A percentile compares a stretch with the other conserved stretches of the same genome.
Evolutionary conservation across 2,888 invertebrate species (phyloP).

Genomic region (Plagiodera versicolora): DNA sequence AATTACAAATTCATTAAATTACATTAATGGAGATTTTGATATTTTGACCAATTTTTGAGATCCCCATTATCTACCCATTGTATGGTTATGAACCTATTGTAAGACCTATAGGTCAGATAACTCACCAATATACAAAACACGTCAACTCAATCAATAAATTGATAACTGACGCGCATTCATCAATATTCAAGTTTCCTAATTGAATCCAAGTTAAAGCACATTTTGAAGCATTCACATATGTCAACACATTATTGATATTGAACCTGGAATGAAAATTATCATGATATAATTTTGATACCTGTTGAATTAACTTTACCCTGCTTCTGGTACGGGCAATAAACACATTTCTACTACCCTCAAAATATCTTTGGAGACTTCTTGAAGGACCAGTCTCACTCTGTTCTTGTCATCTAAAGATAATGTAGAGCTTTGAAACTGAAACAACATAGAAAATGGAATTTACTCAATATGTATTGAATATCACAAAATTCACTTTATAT

Average conservation of each 20-base stretch:
- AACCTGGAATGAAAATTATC: conserved; percentile 37
- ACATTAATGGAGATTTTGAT: too few species aligned
- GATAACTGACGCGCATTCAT: conserved; percentile 48
- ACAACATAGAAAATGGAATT: conserved; percentile 10
- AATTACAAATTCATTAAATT: too few species aligned
- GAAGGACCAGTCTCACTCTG: conserved; percentile 51
- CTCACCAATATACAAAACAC: conserved; percentile 54
- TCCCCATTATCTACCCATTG: too few species aligned
- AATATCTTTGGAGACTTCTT: conserved; percentile 55
- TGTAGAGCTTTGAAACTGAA: conserved; percentile 55
- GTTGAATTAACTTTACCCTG: conserved; percentile 38
- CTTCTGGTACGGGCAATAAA: conserved; percentile 48
- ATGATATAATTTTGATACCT: background rate
- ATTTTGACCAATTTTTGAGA: too few species aligned
- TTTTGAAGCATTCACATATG: conserved; percentile 60
- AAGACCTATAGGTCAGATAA: background rate
- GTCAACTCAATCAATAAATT: conserved; percentile 51
- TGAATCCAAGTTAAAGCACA: conserved; percentile 67
- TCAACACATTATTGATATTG: conserved; percentile 56
- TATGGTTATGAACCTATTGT: too few species aligned
- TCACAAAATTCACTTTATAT: background rate
- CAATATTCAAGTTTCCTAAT: conserved; percentile 55
- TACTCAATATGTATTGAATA: too few species aligned
- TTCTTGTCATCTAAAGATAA: conserved; percentile 51
- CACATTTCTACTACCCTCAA: conserved; percentile 54